phyloP scores from a whole-genome alignment of 2,888 invertebrate genomes.

The Thecophora atra region DNA sequence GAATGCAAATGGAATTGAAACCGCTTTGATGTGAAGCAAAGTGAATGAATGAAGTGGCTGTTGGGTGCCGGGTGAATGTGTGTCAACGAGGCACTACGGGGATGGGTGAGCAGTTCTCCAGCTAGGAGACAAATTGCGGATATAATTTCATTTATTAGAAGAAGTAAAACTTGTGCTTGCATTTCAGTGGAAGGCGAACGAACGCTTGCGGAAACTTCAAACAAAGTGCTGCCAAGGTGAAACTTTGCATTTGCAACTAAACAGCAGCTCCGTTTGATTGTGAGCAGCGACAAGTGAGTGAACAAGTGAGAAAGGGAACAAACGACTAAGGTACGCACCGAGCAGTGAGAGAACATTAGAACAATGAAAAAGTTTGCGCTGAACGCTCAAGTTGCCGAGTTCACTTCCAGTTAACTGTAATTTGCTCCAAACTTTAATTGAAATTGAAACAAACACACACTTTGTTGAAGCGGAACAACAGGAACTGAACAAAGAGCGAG shows the following conservation, averaged over 20 bases:
- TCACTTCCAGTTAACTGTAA: constrained; percentile 42
- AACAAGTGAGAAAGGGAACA: neutral
- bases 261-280: too few species aligned
- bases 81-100: neutral
- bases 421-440: constrained; percentile 53
- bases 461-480: constrained; percentile 45
- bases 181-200: too few species aligned
- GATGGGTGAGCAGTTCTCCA: too few species aligned
- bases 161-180: too few species aligned
- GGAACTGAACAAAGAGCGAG: constrained; percentile 32
- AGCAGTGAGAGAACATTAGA: constrained; percentile 23
- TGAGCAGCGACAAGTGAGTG: neutral
- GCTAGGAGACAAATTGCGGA: constrained; percentile 32
- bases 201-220: too few species aligned
- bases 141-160: constrained; percentile 40
- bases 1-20: neutral
- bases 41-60: neutral
- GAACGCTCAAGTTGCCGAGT: constrained; percentile 33
- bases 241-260: too few species aligned
- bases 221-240: too few species aligned
- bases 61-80: neutral
- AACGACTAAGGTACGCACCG: too few species aligned
- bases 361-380: constrained; percentile 39
- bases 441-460: constrained; percentile 55
- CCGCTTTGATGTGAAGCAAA: neutral